phyloP scores from a whole-genome alignment of 2,888 invertebrate species.

The Lasioglossum vierecki region DNA sequence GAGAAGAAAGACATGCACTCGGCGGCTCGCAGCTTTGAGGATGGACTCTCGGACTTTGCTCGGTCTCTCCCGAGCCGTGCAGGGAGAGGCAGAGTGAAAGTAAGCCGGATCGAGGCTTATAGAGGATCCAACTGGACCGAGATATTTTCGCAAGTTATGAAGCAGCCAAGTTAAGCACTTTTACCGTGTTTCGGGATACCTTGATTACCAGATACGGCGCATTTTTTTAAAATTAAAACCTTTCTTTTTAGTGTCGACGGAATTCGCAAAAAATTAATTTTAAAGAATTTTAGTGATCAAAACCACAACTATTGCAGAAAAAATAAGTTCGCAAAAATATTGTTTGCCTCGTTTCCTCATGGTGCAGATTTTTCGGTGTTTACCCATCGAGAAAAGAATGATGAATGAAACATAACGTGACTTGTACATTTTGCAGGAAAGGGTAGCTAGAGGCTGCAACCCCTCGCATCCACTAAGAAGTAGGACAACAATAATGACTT shows the following conservation, averaged over 20 bases:
- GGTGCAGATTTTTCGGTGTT: background rate
- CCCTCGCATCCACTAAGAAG: background rate
- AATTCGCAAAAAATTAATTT: background rate
- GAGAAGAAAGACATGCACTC: conserved; percentile 70
- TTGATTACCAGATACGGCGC: background rate
- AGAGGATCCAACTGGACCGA: conserved; percentile 10
- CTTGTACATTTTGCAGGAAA: conserved; percentile 3
- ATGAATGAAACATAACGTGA: conserved; percentile 3
- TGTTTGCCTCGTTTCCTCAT: background rate
- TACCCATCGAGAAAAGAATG: background rate
- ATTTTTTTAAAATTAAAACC: background rate
- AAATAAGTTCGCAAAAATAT: background rate
- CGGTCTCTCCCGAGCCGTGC: conserved; percentile 65
- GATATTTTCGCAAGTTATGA: conserved; percentile 54
- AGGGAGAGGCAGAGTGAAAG: conserved; percentile 34
- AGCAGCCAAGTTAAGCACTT: conserved; percentile 36
- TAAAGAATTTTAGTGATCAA: background rate
- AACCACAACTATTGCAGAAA: background rate
- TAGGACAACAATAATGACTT: conserved; percentile 4
- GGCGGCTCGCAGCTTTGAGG: conserved; percentile 77
- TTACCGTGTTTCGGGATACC: conserved; percentile 9
- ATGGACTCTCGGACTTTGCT: conserved; percentile 77
- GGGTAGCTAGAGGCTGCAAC: background rate
- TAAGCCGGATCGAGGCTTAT: conserved; percentile 39
- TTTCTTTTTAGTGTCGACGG: background rate